Evolutionary conservation across 35 echinoderm and acorn worm genomes (phyloP), one percentile per base, ranked within the genome.

Genomic region (Apostichopus parvimensis): DNA sequence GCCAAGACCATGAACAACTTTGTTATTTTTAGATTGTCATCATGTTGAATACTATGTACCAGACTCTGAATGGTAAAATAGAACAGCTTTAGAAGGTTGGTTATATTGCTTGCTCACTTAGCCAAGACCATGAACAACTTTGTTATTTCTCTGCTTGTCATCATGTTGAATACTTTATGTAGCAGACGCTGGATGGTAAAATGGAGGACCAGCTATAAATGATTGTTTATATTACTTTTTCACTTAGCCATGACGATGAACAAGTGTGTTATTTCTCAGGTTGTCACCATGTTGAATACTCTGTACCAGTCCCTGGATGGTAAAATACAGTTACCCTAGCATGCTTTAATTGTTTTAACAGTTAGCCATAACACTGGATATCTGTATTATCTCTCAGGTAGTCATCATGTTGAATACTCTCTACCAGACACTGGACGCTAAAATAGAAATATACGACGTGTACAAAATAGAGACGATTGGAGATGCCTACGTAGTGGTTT

Each of bases 31-130:
- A 98, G 94, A 94, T 98, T 1, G 94, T 98, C 10, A 66, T 80
- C 26, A 89, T 99, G 77, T 78, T 99, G 17, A 96, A 99, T 80
- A 93, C 94, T 60, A 84, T 99, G 0, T 99, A 99, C 90, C 95
- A 93, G 70, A 91, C 90, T 23, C 72, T 93, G 14, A 91, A 95
- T 56, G 73, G 57, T 8, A 80, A 71, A 10, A 95, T 95, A 53
- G 94, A 93, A 1, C 28, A 34, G 28, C 28, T 34, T 1, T 34
- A 1, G 28, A 34, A 34, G 28, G 1, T 34, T 34, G 28, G 0
- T 34, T 0, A 34, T 34, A 2, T 2, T 2, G 28, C 28, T 34
- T 34, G 0, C 1, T 34, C 28, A 34, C 0, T 34, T 1, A 34
- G 1, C 28, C 28, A 34, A 0, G 26, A 1, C 26, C 0, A 28